Conservation (phyloP, 2,888 invertebrate genomes). For the Ferrisia virgata region DNA sequence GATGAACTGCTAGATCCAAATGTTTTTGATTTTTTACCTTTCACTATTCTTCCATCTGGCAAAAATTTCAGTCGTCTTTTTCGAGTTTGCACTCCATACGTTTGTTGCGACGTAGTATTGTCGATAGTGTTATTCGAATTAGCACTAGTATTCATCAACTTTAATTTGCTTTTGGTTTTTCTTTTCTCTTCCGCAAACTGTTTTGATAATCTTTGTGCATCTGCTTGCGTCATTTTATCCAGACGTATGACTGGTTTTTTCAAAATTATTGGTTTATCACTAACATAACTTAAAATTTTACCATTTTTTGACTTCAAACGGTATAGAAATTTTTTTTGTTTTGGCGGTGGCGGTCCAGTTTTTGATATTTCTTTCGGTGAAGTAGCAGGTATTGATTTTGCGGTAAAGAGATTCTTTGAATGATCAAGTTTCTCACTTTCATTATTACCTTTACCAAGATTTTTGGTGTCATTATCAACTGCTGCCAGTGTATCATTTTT, state of each 20-base stretch:
- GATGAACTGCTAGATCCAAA: neutral
- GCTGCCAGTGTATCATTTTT: too few species aligned
- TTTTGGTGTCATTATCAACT: too few species aligned
- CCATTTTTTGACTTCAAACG: slow-evolving; percentile 27
- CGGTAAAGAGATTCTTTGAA: neutral
- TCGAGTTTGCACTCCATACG: slow-evolving; percentile 34
- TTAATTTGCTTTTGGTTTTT: neutral
- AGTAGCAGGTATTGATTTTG: neutral
- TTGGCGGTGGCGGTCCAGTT: neutral
- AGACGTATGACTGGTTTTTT: slow-evolving; percentile 9
- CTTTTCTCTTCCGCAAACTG: neutral
- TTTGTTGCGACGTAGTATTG: neutral
- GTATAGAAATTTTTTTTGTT: slow-evolving; percentile 29
- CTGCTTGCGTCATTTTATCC: slow-evolving; percentile 6
- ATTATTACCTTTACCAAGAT: too few species aligned
- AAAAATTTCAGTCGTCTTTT: slow-evolving; percentile 39
- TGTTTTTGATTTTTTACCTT: neutral
- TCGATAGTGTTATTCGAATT: neutral
- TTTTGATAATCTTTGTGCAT: neutral
- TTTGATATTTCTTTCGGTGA: neutral
- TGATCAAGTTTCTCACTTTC: too few species aligned
- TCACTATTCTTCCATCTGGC: slow-evolving; percentile 29
- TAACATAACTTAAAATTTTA: slow-evolving; percentile 2
- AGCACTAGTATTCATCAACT: neutral
- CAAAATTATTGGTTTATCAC: neutral